Percentiles rank a stretch among this genome's conserved stretches.
These are phyloP conservation scores for Lobophora halterata DNA, from an alignment of 2,888 invertebrate species.

Conservation along the genomic window DNA sequence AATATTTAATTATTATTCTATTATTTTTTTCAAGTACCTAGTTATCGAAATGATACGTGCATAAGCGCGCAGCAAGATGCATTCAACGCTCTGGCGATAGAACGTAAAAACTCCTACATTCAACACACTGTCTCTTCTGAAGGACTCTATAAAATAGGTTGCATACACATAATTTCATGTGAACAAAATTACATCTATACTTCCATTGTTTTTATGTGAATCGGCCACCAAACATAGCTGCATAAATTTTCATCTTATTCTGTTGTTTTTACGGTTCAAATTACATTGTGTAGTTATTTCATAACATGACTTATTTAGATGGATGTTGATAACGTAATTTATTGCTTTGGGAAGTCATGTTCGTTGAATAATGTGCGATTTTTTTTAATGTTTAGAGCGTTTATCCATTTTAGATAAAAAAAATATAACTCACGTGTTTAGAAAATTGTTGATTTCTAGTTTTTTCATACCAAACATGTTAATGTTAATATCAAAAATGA, in stretches of 20 bases:
- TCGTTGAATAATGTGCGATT: slow-evolving; percentile 30
- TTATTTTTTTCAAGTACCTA: too few relatives aligned
- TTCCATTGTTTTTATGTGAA: slow-evolving; percentile 31
- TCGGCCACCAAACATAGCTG: slow-evolving; percentile 10
- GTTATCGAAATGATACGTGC: too few relatives aligned
- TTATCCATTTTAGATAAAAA: too few relatives aligned
- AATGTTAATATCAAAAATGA: too few relatives aligned
- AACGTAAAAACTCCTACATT: too few relatives aligned
- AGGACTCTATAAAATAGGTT: slow-evolving; percentile 31
- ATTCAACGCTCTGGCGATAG: too few relatives aligned
- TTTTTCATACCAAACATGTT: too few relatives aligned
- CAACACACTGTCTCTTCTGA: slow-evolving; percentile 25
- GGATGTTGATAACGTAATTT: slow-evolving; percentile 26
- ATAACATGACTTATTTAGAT: slow-evolving; percentile 33
- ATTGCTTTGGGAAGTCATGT: slow-evolving; percentile 30
- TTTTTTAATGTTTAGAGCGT: too few relatives aligned
- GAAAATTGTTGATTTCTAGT: too few relatives aligned
- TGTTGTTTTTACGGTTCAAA: slow-evolving; percentile 17
- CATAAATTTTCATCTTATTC: slow-evolving; percentile 17
- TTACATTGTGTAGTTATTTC: slow-evolving; percentile 18
- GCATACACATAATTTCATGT: slow-evolving; percentile 27
- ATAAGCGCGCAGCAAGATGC: too few relatives aligned
- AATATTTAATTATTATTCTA: too few relatives aligned
- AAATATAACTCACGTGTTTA: too few relatives aligned
- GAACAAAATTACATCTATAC: slow-evolving; percentile 26